A percentile compares a stretch with the other conserved stretches of the same genome.
Conservation (phyloP, 1,140 invertebrate genomes). For the Pachypeltis micranthus region DNA sequence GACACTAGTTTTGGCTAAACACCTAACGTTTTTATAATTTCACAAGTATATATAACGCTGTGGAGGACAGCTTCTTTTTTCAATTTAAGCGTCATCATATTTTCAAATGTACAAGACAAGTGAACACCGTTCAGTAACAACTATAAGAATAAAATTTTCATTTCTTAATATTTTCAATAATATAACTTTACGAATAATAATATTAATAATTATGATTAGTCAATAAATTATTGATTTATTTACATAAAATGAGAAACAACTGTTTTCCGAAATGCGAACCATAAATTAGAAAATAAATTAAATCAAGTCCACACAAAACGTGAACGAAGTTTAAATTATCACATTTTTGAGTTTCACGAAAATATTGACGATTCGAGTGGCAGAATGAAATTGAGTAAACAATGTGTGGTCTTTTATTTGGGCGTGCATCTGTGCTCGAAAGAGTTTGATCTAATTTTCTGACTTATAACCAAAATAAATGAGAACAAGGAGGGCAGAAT, state of each 20-base stretch:
- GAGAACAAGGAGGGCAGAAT: no score
- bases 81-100: constrained; percentile 6
- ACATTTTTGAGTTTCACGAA: no score
- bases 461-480: no score
- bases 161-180: not conserved
- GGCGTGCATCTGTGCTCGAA: no score
- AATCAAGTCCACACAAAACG: no score
- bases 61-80: not conserved
- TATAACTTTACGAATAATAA: not conserved
- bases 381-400: no score
- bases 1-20: not conserved
- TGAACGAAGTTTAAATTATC: no score
- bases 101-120: constrained; percentile 2
- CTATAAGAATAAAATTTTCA: constrained; percentile 1
- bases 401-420: no score
- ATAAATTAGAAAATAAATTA: no score
- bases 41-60: not conserved
- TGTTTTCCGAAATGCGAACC: no score
- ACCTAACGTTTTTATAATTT: not conserved
- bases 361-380: no score
- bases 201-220: not conserved
- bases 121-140: constrained; percentile 5
- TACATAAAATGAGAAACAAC: not conserved
- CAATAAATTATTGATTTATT: not conserved
- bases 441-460: no score